These are phyloP conservation scores for Agrotis ipsilon DNA, from an alignment of 2,888 invertebrate species.

Conservation along the genomic window DNA sequence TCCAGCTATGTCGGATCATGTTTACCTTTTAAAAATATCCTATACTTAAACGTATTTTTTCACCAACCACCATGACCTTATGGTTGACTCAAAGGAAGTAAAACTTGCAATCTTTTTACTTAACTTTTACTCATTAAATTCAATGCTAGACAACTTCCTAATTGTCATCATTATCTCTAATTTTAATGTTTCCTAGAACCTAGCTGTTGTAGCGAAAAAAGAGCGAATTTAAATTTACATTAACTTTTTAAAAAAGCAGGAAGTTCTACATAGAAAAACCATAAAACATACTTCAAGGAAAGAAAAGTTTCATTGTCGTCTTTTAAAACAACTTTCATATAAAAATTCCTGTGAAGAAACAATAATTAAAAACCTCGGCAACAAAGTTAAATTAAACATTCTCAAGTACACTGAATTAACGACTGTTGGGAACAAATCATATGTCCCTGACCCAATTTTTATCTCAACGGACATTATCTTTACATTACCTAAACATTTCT, in stretches of 20 bases:
- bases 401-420: slow-evolving; percentile 29
- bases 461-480: slow-evolving; percentile 36
- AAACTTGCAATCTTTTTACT: slow-evolving; percentile 15
- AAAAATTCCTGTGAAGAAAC: slow-evolving; percentile 29
- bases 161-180: slow-evolving; percentile 44
- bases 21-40: no score
- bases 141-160: slow-evolving; percentile 43
- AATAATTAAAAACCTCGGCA: slow-evolving; percentile 36
- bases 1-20: no score
- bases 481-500: slow-evolving; percentile 37
- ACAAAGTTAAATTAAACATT: slow-evolving; percentile 46
- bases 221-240: not conserved
- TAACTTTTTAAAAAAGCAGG: slow-evolving; percentile 1
- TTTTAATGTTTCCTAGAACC: slow-evolving; percentile 15
- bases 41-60: not conserved
- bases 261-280: slow-evolving; percentile 10
- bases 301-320: not conserved
- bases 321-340: slow-evolving; percentile 3
- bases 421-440: slow-evolving; percentile 33
- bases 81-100: slow-evolving; percentile 11
- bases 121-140: slow-evolving; percentile 25
- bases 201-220: slow-evolving; percentile 13
- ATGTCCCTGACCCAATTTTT: slow-evolving; percentile 57
- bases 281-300: slow-evolving; percentile 12
- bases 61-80: not conserved